Conservation (phyloP, 2,888 invertebrate species). For the Ecliptopera silaceata region DNA sequence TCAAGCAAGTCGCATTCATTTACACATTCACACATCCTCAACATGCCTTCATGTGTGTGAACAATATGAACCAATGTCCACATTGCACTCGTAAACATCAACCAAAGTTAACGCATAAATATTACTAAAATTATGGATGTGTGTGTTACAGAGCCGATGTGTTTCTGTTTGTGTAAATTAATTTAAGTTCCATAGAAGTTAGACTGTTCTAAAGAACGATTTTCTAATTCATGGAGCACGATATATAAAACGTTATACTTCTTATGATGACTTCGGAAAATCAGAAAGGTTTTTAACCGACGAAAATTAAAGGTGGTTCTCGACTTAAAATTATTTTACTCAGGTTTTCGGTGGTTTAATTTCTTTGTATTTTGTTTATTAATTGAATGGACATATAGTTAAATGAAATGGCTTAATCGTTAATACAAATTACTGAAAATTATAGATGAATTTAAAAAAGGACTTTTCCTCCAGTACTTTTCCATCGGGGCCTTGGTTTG, state of each 20-base stretch:
- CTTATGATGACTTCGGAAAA: too few relatives aligned
- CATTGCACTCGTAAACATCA: conserved; percentile 39
- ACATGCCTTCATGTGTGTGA: conserved; percentile 1
- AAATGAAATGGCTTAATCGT: too few relatives aligned
- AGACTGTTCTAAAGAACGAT: background rate
- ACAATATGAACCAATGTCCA: conserved; percentile 31
- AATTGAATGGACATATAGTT: too few relatives aligned
- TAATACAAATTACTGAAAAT: too few relatives aligned
- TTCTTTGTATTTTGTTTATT: too few relatives aligned
- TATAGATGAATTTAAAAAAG: too few relatives aligned
- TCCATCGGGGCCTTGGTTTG: conserved; percentile 57
- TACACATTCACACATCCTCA: conserved; percentile 55
- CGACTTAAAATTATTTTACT: too few relatives aligned
- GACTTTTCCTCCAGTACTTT: conserved; percentile 71
- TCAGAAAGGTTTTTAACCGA: too few relatives aligned
- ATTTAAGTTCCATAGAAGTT: conserved; percentile 58
- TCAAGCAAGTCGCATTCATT: conserved; percentile 50
- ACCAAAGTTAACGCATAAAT: conserved; percentile 40
- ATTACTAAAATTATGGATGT: conserved; percentile 54
- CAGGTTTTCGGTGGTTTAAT: too few relatives aligned
- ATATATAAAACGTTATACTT: too few relatives aligned
- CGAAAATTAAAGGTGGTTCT: too few relatives aligned
- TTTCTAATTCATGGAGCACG: too few relatives aligned
- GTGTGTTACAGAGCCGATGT: conserved; percentile 40
- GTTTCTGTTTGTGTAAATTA: conserved; percentile 47